These are phyloP conservation scores for Rhabdomys dilectus DNA, from an alignment of 2,113 vertebrate genomes.

Conservation along the genomic window DNA sequence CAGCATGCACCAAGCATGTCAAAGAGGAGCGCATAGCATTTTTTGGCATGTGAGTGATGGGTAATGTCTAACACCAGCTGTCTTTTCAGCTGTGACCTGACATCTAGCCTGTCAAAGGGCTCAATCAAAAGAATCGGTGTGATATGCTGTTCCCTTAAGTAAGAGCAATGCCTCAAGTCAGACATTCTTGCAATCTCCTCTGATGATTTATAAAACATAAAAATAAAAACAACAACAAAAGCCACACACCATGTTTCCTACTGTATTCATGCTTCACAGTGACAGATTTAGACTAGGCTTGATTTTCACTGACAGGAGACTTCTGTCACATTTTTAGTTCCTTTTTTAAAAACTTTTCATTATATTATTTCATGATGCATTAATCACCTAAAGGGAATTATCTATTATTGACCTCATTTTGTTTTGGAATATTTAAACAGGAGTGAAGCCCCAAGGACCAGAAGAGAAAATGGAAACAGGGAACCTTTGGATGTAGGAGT, in stretches of 20 bases:
- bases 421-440: background rate
- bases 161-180: constrained; percentile 34
- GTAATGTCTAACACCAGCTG: constrained; percentile 60
- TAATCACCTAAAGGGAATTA: background rate
- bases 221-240: background rate
- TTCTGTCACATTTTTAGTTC: background rate
- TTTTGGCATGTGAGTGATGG: constrained; percentile 55
- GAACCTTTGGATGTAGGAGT: too few relatives aligned
- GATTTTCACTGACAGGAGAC: background rate
- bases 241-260: background rate
- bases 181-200: background rate
- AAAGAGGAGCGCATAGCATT: constrained; percentile 25
- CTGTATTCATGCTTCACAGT: background rate
- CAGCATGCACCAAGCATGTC: background rate
- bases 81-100: constrained; percentile 73
- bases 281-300: background rate
- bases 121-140: constrained; percentile 53
- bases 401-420: background rate
- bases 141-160: background rate
- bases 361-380: background rate
- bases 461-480: too few relatives aligned
- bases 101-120: constrained; percentile 69
- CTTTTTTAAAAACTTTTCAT: background rate
- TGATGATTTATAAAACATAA: constrained; percentile 31
- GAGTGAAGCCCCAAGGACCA: too few relatives aligned